These are phyloP conservation scores for Pontoporia blainvillei DNA, from an alignment of 2,113 vertebrate species.

Conservation along the genomic window DNA sequence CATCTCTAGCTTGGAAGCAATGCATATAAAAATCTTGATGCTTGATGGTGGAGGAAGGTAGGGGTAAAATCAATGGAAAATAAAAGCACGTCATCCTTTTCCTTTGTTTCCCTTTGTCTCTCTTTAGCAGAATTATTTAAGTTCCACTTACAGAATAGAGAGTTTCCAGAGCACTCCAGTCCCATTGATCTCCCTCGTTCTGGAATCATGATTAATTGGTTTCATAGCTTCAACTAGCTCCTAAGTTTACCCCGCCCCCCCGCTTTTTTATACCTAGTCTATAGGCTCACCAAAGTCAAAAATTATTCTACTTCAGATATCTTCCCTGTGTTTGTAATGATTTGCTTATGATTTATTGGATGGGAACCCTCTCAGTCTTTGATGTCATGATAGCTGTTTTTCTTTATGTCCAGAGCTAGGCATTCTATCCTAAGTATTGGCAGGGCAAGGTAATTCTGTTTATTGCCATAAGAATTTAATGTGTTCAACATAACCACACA, in stretches of 20 bases:
- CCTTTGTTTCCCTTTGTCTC: background rate
- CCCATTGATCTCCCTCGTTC: background rate
- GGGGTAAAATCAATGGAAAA: background rate
- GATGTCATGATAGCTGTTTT: background rate
- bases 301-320: background rate
- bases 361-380: background rate
- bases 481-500: background rate
- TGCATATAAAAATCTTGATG: background rate
- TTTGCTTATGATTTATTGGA: background rate
- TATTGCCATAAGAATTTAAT: background rate
- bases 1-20: background rate
- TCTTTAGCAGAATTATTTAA: background rate
- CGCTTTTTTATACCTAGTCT: background rate
- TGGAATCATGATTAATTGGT: background rate
- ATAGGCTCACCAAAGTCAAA: background rate
- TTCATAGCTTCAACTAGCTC: background rate
- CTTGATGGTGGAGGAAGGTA: background rate
- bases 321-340: background rate
- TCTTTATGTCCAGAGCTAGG: background rate
- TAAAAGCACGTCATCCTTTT: background rate
- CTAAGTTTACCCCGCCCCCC: background rate
- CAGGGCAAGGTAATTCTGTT: background rate
- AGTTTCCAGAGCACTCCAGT: background rate
- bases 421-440: background rate
- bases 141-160: background rate